Base-by-base conservation (phyloP, 2,113 vertebrate species). In the Nesoenas mayeri region DNA sequence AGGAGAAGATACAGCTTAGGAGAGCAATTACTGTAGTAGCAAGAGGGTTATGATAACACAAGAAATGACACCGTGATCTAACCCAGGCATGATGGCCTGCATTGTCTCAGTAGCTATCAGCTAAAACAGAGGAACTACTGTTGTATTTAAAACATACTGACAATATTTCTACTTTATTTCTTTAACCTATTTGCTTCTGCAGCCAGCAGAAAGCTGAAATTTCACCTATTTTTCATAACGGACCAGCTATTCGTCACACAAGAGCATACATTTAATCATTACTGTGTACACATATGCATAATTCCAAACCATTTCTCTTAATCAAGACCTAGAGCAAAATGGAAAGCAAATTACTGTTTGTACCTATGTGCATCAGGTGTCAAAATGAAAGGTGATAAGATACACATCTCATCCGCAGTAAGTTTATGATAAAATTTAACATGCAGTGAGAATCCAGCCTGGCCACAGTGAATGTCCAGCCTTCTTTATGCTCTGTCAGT, bases 1-100 rank as follows among this genome's bases (percentile, higher is more conserved):
- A 93, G 73, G 50, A 94, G 95, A 85, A 96, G n/a, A 95, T 89
- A 69, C 2, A 53, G 93, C 84, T 97, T 93, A 95, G 89, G 88
- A 47, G 44, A 47, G 44, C 44, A 47, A 47, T 47, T 19, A 47
- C 44, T 47, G 44, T 47, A 47, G 44, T 19, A 47, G 44, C 51
- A 48, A 15, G 10, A 32, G 26, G 28, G 20, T 62, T 6, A 26
- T 2, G 25, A 6, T 29, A 91, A 53, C 29, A 67, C 25, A 51
- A 79, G 58, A 54, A 79, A 57, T 25, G 38, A 67, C 66, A 9
- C 13, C 40, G 13, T 40, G 40, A 40, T 40, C 40, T 40, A 40
- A 40, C 19, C 48, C 82, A 67, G 70, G 31, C 20, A 28, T 1
- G 15, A 31, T 1, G 6, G 38, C 40, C 57, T 20, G 69, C 26